Evolutionary conservation across 1,140 invertebrate species (phyloP).

Genomic region (Zaprionus vittiger): DNA sequence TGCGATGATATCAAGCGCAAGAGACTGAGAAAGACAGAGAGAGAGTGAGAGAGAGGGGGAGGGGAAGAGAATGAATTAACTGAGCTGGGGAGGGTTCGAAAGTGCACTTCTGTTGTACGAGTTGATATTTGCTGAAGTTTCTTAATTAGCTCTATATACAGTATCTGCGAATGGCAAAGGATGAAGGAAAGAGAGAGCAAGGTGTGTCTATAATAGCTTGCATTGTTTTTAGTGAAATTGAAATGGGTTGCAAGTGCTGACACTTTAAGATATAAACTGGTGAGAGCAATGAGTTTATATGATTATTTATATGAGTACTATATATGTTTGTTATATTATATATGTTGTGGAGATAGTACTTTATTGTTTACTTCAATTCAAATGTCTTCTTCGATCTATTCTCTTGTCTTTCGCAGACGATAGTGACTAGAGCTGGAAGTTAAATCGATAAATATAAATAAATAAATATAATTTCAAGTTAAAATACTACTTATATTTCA

Average conservation of each 20-base stretch:
- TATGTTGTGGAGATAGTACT: too few species aligned
- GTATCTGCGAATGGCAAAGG: background rate
- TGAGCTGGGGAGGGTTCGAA: background rate
- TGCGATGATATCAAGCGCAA: background rate
- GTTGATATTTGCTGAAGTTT: slow-evolving; percentile 6
- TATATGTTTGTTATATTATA: too few species aligned
- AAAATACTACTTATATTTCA: too few species aligned
- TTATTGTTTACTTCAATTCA: too few species aligned
- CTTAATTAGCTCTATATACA: background rate
- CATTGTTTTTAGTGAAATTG: background rate
- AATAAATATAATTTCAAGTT: too few species aligned
- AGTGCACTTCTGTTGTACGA: background rate
- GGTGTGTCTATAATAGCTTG: background rate
- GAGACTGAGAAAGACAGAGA: background rate
- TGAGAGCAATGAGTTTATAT: too few species aligned
- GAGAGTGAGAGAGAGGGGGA: background rate
- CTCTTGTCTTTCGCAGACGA: too few species aligned
- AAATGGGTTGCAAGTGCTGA: background rate
- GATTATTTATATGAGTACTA: too few species aligned
- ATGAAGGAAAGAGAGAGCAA: background rate
- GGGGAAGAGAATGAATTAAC: background rate
- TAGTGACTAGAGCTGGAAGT: too few species aligned
- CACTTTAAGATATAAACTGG: background rate
- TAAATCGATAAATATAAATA: too few species aligned
- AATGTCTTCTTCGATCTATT: too few species aligned